Conservation (phyloP, 2,113 vertebrate genomes). For the Azemiops feae region DNA sequence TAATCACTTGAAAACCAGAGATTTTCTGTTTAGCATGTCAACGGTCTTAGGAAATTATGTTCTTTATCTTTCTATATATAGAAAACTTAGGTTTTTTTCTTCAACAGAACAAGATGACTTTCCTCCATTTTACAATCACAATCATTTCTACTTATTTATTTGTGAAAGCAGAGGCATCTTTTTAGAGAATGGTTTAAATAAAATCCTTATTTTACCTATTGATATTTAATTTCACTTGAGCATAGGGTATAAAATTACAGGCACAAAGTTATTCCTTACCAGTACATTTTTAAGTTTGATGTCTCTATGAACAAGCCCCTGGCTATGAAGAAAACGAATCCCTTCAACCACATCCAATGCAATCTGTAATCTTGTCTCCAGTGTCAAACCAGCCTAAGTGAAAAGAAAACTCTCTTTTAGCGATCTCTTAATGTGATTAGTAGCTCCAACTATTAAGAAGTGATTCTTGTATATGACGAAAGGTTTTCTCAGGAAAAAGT, state of each 20-base stretch:
- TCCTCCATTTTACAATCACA: neutral
- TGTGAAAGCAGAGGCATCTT: neutral
- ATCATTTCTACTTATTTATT: neutral
- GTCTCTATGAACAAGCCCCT: slow-evolving; percentile 94
- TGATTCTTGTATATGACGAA: neutral
- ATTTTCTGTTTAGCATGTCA: neutral
- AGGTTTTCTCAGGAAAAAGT: neutral
- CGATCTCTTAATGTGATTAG: neutral
- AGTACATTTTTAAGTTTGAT: slow-evolving; percentile 98
- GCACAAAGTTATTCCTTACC: slow-evolving; percentile 71
- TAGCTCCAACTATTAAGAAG: neutral
- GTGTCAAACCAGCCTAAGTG: slow-evolving; percentile 80
- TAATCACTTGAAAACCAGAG: neutral
- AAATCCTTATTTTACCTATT: neutral
- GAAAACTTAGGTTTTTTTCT: neutral
- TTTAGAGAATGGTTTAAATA: neutral
- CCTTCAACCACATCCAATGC: slow-evolving; percentile 96
- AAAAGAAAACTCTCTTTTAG: neutral
- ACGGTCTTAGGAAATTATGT: neutral
- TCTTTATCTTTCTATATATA: neutral
- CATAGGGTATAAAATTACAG: fast-evolving
- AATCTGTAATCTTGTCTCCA: slow-evolving; percentile 87
- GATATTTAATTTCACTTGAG: neutral
- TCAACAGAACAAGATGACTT: neutral
- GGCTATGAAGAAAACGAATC: slow-evolving; percentile 92